These are phyloP conservation scores for Cyclargus thomasi DNA, from an alignment of 1,140 invertebrate species.

Conservation along the genomic window DNA sequence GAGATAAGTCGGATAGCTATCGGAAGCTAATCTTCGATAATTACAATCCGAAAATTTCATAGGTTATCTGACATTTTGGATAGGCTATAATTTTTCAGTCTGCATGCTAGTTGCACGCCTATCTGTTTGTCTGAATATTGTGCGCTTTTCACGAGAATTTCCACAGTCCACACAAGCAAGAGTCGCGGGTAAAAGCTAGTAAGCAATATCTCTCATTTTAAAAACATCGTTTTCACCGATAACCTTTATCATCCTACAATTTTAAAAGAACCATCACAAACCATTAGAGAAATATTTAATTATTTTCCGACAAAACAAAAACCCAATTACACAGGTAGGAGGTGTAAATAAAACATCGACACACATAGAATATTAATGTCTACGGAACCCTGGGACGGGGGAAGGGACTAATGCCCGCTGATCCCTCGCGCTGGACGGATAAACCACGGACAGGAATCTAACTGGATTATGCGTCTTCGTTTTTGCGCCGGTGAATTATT, in stretches of 20 bases:
- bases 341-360: constrained; percentile 49
- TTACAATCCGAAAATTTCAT: too few relatives aligned
- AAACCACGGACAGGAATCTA: constrained; percentile 37
- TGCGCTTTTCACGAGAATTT: too few relatives aligned
- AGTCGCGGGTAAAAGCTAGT: too few relatives aligned
- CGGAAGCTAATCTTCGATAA: too few relatives aligned
- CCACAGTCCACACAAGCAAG: too few relatives aligned
- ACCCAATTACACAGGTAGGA: constrained; percentile 11
- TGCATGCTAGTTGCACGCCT: too few relatives aligned
- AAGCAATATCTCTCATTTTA: too few relatives aligned
- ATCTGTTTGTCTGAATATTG: too few relatives aligned
- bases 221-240: not conserved
- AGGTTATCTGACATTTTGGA: too few relatives aligned
- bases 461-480: constrained; percentile 47
- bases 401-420: constrained; percentile 36
- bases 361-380: constrained; percentile 57
- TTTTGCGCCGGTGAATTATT: constrained; percentile 35
- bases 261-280: not conserved
- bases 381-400: constrained; percentile 27
- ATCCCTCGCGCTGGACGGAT: constrained; percentile 30
- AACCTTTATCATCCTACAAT: too few relatives aligned
- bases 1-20: too few relatives aligned
- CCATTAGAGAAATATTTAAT: not conserved
- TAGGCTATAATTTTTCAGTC: too few relatives aligned
- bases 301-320: not conserved